Evolutionary conservation across 2,888 invertebrate species (phyloP).

Genomic region (Rhingia campestris): DNA sequence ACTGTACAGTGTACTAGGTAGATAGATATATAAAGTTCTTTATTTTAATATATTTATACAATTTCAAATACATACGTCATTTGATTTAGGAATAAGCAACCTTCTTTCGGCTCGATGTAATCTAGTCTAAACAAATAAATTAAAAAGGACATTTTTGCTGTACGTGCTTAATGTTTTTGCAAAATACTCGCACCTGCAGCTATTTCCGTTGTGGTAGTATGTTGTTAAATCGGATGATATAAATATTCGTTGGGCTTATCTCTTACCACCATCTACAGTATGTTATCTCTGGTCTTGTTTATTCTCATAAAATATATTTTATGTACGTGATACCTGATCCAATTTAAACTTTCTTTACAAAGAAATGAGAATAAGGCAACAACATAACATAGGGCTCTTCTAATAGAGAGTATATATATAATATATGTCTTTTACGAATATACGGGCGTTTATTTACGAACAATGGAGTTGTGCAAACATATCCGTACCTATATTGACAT

Average conservation of each 20-base stretch:
- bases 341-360: slow-evolving; percentile 38
- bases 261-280: slow-evolving; percentile 18
- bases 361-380: slow-evolving; percentile 27
- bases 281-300: slow-evolving; percentile 20
- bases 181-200: not conserved
- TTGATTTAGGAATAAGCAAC: no score
- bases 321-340: slow-evolving; percentile 10
- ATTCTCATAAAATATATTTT: slow-evolving; percentile 11
- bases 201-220: not conserved
- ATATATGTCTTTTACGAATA: slow-evolving; percentile 26
- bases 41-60: no score
- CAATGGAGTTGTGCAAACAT: slow-evolving; percentile 45
- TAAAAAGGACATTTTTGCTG: no score
- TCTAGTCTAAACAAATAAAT: no score
- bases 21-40: no score
- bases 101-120: no score
- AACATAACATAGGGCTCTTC: slow-evolving; percentile 4
- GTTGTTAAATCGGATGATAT: slow-evolving; percentile 4
- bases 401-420: slow-evolving; percentile 12
- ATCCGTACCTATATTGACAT: slow-evolving; percentile 41
- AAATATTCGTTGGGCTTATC: slow-evolving; percentile 13
- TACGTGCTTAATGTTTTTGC: no score
- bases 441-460: slow-evolving; percentile 33
- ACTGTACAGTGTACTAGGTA: no score
- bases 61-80: no score